These are phyloP conservation scores for Noctilio leporinus DNA, from an alignment of 2,113 vertebrate genomes.

Conservation along the genomic window DNA sequence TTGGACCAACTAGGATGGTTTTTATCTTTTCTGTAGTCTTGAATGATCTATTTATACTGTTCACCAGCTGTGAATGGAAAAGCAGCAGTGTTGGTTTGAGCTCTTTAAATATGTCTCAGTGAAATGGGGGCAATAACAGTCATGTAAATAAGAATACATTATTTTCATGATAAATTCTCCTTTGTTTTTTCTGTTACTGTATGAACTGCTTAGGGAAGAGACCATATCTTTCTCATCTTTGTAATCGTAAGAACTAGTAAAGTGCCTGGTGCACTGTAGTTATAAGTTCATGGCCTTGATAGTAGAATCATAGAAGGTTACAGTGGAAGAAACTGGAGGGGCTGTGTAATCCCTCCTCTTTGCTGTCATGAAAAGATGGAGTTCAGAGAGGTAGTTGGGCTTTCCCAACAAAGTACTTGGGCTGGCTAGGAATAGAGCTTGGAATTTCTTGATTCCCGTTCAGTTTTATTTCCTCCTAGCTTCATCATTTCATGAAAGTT, in stretches of 20 bases:
- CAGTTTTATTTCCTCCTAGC: neutral
- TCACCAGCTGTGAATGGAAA: neutral
- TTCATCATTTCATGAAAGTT: neutral
- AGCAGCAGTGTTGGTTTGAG: neutral
- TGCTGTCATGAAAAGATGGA: neutral
- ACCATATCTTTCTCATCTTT: neutral
- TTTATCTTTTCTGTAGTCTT: neutral
- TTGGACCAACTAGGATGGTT: neutral
- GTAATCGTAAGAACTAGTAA: neutral
- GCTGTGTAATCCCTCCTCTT: neutral
- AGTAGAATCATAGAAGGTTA: neutral
- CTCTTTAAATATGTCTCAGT: neutral
- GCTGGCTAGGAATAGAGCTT: neutral
- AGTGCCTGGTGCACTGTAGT: neutral
- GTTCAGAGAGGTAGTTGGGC: neutral
- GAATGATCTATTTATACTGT: neutral
- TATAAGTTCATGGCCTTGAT: neutral
- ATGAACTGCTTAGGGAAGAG: neutral
- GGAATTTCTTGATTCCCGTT: neutral
- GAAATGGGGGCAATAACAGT: neutral
- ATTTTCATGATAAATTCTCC: neutral
- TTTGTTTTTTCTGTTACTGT: neutral
- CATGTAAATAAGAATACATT: neutral
- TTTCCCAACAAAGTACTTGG: neutral
- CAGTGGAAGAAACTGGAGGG: neutral